Conservation (phyloP, 2,113 vertebrate species). For the Candoia aspera region DNA sequence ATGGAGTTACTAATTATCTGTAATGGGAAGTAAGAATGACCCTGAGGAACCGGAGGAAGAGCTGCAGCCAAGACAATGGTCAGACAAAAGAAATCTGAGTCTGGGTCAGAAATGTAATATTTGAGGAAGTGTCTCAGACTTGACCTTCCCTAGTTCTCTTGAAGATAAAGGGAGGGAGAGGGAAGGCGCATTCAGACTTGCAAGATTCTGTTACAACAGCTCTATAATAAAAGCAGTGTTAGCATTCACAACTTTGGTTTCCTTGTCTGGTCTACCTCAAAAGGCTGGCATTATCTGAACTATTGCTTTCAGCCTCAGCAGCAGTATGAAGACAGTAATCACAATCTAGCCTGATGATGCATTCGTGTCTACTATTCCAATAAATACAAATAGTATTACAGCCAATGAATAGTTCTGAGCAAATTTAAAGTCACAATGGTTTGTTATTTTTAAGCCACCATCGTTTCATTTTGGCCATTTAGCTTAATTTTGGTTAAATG, state of each 20-base stretch:
- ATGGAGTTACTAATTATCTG: conserved; percentile 16
- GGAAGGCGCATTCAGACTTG: not conserved
- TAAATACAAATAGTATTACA: conserved; percentile 1
- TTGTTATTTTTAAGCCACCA: not conserved
- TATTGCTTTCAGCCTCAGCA: not conserved
- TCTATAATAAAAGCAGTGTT: not conserved
- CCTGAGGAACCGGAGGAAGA: not conserved
- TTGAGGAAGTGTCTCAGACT: not conserved
- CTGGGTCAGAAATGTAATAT: not conserved
- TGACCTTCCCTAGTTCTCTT: not conserved
- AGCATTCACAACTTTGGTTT: too few relatives aligned
- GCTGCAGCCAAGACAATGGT: not conserved
- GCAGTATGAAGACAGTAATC: not conserved
- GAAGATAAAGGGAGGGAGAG: not conserved
- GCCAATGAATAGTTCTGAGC: not conserved
- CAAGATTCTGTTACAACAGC: not conserved
- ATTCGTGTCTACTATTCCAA: not conserved
- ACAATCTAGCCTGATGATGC: not conserved
- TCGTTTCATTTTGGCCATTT: not conserved
- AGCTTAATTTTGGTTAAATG: not conserved
- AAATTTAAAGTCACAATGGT: rapidly evolving
- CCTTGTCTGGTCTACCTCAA: too few relatives aligned
- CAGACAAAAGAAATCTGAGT: not conserved
- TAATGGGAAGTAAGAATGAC: not conserved
- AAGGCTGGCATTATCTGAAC: too few relatives aligned